These are phyloP conservation scores for Mobula hypostoma DNA, from an alignment of 2,113 vertebrate species.

Conservation along the genomic window DNA sequence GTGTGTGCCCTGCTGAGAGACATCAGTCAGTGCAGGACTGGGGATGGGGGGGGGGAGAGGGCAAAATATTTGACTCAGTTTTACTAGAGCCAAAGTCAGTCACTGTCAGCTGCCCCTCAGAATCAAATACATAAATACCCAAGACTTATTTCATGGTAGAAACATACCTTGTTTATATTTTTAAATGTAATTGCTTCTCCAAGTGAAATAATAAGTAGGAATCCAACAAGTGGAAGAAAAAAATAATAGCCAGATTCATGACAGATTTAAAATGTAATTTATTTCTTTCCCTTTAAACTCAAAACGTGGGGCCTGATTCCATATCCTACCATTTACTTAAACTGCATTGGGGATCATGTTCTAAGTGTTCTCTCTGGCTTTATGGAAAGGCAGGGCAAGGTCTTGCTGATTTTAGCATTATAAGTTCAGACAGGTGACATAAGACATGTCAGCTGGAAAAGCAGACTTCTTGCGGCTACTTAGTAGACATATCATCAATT, in stretches of 20 bases:
- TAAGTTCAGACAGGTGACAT: neutral
- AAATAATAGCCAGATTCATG: neutral
- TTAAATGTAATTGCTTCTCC: neutral
- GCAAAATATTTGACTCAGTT: no score
- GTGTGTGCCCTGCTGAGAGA: neutral
- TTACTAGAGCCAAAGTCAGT: neutral
- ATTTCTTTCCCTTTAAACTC: neutral
- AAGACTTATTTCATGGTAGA: neutral
- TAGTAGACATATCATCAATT: no score
- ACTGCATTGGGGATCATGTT: neutral
- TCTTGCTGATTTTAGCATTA: neutral
- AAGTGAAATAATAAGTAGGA: neutral
- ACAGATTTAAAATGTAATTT: neutral
- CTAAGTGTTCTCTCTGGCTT: neutral
- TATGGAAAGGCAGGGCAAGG: neutral
- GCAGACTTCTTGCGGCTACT: neutral
- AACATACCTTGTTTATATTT: neutral
- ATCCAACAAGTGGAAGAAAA: neutral
- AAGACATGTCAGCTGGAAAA: neutral
- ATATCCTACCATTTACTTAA: neutral
- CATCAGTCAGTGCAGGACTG: neutral
- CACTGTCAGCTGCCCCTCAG: neutral
- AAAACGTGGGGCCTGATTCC: neutral
- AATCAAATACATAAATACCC: neutral
- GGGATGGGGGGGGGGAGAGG: neutral